Conservation (phyloP, 2,113 vertebrate species). For the Galbula dea region DNA sequence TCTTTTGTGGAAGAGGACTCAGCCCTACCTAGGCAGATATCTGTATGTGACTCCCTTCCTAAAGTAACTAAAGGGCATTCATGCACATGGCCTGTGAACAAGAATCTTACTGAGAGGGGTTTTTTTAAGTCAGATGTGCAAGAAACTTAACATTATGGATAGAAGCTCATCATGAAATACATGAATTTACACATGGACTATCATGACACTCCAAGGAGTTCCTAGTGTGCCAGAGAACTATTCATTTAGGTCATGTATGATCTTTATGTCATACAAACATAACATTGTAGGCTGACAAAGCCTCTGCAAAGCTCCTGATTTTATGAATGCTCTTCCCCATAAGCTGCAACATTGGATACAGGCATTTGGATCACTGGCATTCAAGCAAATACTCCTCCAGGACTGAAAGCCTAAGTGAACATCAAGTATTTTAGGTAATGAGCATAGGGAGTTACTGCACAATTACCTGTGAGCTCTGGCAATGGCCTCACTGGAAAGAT, state of each 20-base stretch:
- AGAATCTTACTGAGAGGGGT: neutral
- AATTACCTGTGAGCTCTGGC: rapidly evolving
- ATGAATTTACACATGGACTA: neutral
- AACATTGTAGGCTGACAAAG: neutral
- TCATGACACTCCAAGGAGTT: neutral
- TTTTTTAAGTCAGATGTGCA: neutral
- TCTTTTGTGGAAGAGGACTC: neutral
- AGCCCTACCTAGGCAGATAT: neutral
- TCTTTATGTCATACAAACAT: neutral
- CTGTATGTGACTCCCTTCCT: neutral
- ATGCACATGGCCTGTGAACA: neutral
- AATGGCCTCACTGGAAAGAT: neutral
- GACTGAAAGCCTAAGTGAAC: neutral
- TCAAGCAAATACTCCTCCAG: neutral
- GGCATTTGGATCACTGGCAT: neutral
- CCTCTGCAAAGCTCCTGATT: neutral
- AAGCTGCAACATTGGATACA: neutral
- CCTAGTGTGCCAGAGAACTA: neutral
- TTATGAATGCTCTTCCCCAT: neutral
- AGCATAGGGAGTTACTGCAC: neutral
- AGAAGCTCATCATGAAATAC: neutral
- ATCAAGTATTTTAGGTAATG: neutral
- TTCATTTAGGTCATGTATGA: neutral
- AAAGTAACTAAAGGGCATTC: neutral
- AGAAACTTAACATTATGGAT: neutral